These are phyloP conservation scores for Hartigia nigra DNA, from an alignment of 2,888 invertebrate genomes.

Conservation along the genomic window DNA sequence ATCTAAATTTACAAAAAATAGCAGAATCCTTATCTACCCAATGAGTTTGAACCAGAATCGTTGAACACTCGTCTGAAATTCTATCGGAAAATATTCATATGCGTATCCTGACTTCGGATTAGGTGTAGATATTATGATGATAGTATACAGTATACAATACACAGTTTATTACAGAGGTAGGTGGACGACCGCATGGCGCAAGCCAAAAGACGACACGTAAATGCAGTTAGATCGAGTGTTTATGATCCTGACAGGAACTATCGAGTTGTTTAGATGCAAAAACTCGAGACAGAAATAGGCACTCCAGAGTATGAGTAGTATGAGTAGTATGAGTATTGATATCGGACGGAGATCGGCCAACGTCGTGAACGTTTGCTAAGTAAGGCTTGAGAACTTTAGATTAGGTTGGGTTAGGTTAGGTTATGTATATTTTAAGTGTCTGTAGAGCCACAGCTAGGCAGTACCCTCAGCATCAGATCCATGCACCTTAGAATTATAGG, in stretches of 20 bases:
- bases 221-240: background rate
- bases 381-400: background rate
- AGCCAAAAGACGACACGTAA: background rate
- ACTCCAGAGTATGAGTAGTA: background rate
- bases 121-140: background rate
- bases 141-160: too few relatives aligned
- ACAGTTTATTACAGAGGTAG: background rate
- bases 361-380: background rate
- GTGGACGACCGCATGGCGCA: background rate
- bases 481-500: background rate
- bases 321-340: background rate
- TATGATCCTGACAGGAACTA: background rate
- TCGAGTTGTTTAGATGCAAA: background rate
- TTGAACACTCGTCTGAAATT: background rate
- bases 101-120: background rate
- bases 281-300: background rate
- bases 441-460: background rate
- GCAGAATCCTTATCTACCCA: background rate
- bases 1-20: background rate
- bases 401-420: background rate
- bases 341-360: background rate
- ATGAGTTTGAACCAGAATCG: background rate
- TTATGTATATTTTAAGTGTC: background rate
- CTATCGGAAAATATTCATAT: background rate
- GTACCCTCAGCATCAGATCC: too few relatives aligned